Percentiles rank a stretch among this genome's conserved stretches.
These are phyloP conservation scores for Eretmochelys imbricata DNA, from an alignment of 2,113 vertebrate species.

Conservation along the genomic window DNA sequence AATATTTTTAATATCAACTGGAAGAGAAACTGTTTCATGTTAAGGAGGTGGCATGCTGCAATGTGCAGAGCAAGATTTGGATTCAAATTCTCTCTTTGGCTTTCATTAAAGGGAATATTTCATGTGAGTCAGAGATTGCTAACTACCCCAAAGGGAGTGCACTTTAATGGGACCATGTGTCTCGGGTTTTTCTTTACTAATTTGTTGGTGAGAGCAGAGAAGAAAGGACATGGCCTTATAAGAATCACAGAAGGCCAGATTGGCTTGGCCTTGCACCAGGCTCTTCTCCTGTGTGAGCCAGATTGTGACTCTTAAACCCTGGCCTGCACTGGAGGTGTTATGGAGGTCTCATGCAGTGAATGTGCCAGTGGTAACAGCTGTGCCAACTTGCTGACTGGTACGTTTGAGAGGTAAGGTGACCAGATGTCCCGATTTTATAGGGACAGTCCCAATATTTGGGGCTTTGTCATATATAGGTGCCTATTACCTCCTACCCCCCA, in stretches of 20 bases:
- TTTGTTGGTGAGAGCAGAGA: neutral
- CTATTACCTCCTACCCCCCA: too few relatives aligned
- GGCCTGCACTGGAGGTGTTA: neutral
- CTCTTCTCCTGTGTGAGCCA: neutral
- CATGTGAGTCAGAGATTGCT: neutral
- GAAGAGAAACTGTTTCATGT: neutral
- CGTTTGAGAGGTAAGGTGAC: neutral
- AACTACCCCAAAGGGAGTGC: neutral
- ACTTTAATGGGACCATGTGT: too few relatives aligned
- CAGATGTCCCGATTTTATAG: too few relatives aligned
- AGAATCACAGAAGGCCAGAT: neutral
- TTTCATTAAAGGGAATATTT: neutral
- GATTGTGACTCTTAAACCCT: too few relatives aligned
- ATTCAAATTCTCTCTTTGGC: neutral
- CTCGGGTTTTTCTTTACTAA: neutral
- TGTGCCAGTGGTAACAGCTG: neutral
- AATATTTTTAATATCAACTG: neutral
- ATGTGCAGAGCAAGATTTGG: neutral
- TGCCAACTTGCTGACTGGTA: rapidly evolving
- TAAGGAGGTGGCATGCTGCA: neutral
- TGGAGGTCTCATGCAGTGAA: neutral
- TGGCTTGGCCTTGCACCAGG: neutral
- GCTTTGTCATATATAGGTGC: too few relatives aligned
- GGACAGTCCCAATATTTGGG: too few relatives aligned
- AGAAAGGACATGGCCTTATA: neutral